These are phyloP conservation scores for Clytia hemisphaerica DNA, from an alignment of 30 jellyfish, hydroid and myxozoan genomes.

Conservation along the genomic window DNA sequence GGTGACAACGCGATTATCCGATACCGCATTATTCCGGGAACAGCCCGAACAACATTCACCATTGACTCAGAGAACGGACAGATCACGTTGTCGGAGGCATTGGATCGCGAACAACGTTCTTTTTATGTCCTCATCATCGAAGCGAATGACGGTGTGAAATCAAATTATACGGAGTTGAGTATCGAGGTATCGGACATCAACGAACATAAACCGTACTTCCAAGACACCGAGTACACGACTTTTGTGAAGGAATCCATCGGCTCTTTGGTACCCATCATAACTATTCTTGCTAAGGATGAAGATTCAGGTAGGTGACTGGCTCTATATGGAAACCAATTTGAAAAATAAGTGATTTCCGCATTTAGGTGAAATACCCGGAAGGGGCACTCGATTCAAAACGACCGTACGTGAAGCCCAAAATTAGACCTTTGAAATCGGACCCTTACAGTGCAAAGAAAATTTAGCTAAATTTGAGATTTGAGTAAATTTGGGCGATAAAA, in stretches of 20 bases:
- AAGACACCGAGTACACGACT: slow-evolving; percentile 26
- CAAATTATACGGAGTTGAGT: slow-evolving; percentile 50
- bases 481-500: too few relatives aligned
- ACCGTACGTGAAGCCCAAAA: too few relatives aligned
- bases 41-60: slow-evolving; percentile 48
- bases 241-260: slow-evolving; percentile 57
- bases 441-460: too few relatives aligned
- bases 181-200: slow-evolving; percentile 58
- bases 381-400: too few relatives aligned
- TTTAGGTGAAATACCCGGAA: too few relatives aligned
- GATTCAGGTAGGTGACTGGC: too few relatives aligned
- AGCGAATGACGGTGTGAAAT: slow-evolving; percentile 46
- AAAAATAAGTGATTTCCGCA: too few relatives aligned
- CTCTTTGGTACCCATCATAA: slow-evolving; percentile 48
- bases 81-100: slow-evolving; percentile 42
- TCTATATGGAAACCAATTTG: too few relatives aligned
- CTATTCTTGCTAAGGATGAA: slow-evolving; percentile 54
- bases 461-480: too few relatives aligned
- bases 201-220: slow-evolving; percentile 69
- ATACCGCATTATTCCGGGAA: slow-evolving; percentile 66
- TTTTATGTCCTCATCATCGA: slow-evolving; percentile 47
- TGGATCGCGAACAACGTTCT: slow-evolving; percentile 61
- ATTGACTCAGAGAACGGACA: slow-evolving; percentile 49
- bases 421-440: too few relatives aligned
- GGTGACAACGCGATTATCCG: slow-evolving; percentile 52